A percentile compares a stretch with the other conserved stretches of the same genome.
phyloP scores from a whole-genome alignment of 2,797 vertebrate genomes.

The Leontopithecus rosalia region DNA sequence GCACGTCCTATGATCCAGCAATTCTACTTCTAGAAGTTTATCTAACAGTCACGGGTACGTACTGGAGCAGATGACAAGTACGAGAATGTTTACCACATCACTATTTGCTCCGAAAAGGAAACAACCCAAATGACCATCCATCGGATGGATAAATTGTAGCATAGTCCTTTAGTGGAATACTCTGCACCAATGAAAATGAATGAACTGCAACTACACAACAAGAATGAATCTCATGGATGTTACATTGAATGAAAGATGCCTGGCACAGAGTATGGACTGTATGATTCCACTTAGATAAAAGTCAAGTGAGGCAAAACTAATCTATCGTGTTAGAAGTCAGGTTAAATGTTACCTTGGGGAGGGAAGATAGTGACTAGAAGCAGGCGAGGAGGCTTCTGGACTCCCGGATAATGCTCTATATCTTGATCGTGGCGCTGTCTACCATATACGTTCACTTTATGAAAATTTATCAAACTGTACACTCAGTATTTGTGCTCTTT shows the following conservation, averaged over 20 bases:
- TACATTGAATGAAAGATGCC: background rate
- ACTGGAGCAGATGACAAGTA: background rate
- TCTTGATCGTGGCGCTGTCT: background rate
- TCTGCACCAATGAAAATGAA: background rate
- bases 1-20: background rate
- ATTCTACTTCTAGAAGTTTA: background rate
- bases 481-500: background rate
- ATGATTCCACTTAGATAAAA: background rate
- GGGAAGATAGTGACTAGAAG: background rate
- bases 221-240: background rate
- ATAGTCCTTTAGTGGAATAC: background rate
- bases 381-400: background rate
- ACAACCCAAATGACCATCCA: background rate
- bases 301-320: background rate
- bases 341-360: background rate
- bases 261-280: background rate
- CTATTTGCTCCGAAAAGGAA: background rate
- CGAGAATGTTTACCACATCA: background rate
- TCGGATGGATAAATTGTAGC: background rate
- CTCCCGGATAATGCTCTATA: background rate
- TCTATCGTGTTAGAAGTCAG: background rate
- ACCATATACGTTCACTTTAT: background rate
- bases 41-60: background rate
- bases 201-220: background rate
- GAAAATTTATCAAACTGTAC: background rate